Evolutionary conservation across 2,888 invertebrate genomes (phyloP), one percentile per base, ranked within the genome.

Genomic region (Dromius quadrimaculatus): DNA sequence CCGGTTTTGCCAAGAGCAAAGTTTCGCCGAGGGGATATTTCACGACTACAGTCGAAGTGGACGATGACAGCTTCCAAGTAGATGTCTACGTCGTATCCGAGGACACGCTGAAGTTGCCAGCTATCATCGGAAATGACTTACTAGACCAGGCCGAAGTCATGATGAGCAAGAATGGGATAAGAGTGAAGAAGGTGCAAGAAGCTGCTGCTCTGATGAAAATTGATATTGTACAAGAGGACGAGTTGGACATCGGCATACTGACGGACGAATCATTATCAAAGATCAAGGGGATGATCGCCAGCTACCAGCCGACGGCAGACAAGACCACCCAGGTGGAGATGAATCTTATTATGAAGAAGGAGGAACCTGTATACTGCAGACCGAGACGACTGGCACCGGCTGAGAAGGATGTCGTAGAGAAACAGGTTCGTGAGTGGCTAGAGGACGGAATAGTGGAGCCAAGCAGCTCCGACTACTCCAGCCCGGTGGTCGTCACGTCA

Each of bases 401-500:
- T 20, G 72, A 76, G 47, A 62, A 47, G 9, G 43, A 70, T 9
- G 57, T 57, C 8, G 74, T 74, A 36, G 74, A 76, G 22, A 20
- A 59, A 4, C 73, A 74, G 32, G 63, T 76, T 1, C 72, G 76
- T 0, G 57, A 72, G 2, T 76, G 75, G 76, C 13, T 75, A 4
- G 19, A 72, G 8, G 47, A 73, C 4, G 72, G 72, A 0, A 72
- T 77, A 0, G 72, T 74, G 0, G 65, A 74, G 36, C 74, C 74
- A 0, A 73, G 74, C 59, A 41, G 23, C 76, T n/a, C n/a, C n/a
- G n/a, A n/a, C n/a, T n/a, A n/a, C n/a, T n/a, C n/a, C 2, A 77
- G 75, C 28, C 76, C 74, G 3, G 72, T 77, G 1, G 73, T 77
- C 1, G 34, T 75, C 17, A 74, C 74, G 1, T 22, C 50, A 5